These are phyloP conservation scores for Lasioglossum morio DNA, from an alignment of 2,888 invertebrate species.

Conservation along the genomic window DNA sequence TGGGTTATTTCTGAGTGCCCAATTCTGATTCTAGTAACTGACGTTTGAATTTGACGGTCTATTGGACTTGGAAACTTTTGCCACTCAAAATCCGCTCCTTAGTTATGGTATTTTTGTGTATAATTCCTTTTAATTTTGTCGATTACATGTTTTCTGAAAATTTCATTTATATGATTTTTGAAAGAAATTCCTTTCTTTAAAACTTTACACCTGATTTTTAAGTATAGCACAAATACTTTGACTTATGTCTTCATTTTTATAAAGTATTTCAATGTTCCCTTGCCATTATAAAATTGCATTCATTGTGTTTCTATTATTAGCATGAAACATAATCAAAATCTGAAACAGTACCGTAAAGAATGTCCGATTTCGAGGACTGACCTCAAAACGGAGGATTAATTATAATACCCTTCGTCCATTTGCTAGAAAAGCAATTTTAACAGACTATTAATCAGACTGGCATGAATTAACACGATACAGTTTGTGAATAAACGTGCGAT, in stretches of 20 bases:
- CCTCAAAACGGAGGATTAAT: background rate
- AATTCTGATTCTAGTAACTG: too few relatives aligned
- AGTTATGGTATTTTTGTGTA: too few relatives aligned
- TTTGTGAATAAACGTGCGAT: background rate
- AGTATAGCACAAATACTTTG: background rate
- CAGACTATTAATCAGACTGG: background rate
- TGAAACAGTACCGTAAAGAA: background rate
- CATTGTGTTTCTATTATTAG: background rate
- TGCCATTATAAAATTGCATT: background rate
- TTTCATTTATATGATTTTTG: too few relatives aligned
- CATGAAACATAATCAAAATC: background rate
- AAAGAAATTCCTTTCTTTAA: background rate
- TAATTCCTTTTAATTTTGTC: too few relatives aligned
- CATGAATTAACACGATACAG: background rate
- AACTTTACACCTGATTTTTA: background rate
- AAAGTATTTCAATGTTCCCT: background rate
- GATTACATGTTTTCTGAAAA: too few relatives aligned
- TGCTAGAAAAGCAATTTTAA: background rate
- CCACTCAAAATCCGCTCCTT: too few relatives aligned
- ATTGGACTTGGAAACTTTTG: too few relatives aligned
- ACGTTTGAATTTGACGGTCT: too few relatives aligned
- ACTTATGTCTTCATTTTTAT: background rate
- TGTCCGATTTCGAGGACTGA: background rate
- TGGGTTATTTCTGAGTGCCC: too few relatives aligned
- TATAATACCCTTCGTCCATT: background rate